Percentiles rank a stretch among this genome's conserved stretches.
phyloP scores from a whole-genome alignment of 2,797 vertebrate species.

The Semotilus atromaculatus region DNA sequence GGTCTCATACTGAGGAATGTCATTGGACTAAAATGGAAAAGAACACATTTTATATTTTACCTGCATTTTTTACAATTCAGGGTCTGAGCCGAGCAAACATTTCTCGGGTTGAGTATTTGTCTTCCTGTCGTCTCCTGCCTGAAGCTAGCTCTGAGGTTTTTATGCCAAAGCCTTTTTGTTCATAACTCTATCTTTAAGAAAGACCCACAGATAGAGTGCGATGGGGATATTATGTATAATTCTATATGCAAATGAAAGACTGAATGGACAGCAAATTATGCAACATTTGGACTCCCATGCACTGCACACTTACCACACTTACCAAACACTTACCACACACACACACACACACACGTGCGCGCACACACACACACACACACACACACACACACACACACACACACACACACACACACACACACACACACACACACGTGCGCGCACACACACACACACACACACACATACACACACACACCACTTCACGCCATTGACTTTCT shows the following conservation, averaged over 20 bases:
- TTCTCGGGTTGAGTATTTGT: conserved; percentile 31
- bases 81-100: conserved; percentile 25
- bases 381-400: no score
- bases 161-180: conserved; percentile 2
- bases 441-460: conserved; percentile 18
- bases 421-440: not conserved
- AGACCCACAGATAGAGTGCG: not conserved
- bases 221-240: not conserved
- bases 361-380: no score
- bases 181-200: conserved; percentile 1
- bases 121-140: conserved; percentile 25
- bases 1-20: conserved; percentile 4
- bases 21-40: conserved; percentile 16
- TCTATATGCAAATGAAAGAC: conserved; percentile 24
- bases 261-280: conserved; percentile 5
- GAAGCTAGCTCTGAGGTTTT: conserved; percentile 29
- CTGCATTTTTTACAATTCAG: conserved; percentile 21
- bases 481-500: conserved; percentile 83
- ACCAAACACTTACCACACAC: conserved; percentile 7
- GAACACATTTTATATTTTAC: not conserved
- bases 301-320: conserved; percentile 4
- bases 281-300: conserved; percentile 25
- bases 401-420: not conserved
- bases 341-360: no score
- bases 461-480: conserved; percentile 50